phyloP scores from a whole-genome alignment of 2,888 invertebrate species.

The Sericinus montela region DNA sequence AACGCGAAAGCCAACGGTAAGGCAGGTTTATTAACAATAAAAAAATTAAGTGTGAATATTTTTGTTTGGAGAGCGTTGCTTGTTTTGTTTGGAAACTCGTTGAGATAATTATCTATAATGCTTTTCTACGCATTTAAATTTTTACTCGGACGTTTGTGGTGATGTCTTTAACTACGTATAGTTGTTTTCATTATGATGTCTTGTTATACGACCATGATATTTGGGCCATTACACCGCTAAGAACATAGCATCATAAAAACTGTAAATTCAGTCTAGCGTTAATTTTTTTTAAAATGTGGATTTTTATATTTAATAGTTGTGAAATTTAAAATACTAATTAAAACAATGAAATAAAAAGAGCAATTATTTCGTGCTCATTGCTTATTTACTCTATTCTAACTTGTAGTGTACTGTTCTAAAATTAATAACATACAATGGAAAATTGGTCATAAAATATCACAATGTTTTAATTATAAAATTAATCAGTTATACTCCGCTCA shows the following conservation, averaged over 20 bases:
- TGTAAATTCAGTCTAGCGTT: not conserved
- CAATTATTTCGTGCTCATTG: too few species aligned
- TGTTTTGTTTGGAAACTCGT: conserved; percentile 9
- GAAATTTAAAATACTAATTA: too few species aligned
- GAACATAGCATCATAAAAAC: conserved; percentile 14
- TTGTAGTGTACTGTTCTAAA: too few species aligned
- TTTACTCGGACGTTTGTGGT: conserved; percentile 8
- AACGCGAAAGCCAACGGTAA: not conserved
- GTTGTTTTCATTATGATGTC: conserved; percentile 6
- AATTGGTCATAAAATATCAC: too few species aligned
- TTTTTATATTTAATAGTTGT: too few species aligned
- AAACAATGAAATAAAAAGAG: too few species aligned
- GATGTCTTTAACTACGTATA: conserved; percentile 1
- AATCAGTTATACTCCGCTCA: too few species aligned
- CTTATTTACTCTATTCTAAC: too few species aligned
- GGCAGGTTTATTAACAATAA: conserved; percentile 3
- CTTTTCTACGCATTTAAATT: conserved; percentile 7
- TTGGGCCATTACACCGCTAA: conserved; percentile 18
- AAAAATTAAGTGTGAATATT: conserved; percentile 10
- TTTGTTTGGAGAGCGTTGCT: conserved; percentile 6
- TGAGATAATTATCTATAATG: conserved; percentile 11
- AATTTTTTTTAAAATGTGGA: too few species aligned
- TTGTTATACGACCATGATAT: conserved; percentile 15
- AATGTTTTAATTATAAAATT: too few species aligned
- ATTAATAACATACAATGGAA: too few species aligned